Evolutionary conservation across 2,797 vertebrate genomes (phyloP).

Genomic region (Anguilla megastoma): DNA sequence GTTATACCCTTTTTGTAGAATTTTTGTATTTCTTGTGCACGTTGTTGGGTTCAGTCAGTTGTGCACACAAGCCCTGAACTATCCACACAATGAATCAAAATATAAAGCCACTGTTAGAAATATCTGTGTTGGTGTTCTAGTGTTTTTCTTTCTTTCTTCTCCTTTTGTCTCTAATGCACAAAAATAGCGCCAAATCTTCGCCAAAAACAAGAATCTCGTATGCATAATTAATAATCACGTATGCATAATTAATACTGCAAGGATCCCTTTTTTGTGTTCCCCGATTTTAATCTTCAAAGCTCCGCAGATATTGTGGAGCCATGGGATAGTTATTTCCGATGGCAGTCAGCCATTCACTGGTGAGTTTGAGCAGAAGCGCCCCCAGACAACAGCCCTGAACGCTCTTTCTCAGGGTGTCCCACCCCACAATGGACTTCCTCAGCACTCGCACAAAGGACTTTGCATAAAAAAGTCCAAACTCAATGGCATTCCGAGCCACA

Average conservation of each 20-base stretch:
- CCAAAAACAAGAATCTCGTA: constrained; percentile 48
- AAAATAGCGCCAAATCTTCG: constrained; percentile 34
- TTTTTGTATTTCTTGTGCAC: not conserved
- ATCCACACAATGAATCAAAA: not conserved
- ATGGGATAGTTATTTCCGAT: constrained; percentile 71
- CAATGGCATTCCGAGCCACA: constrained; percentile 76
- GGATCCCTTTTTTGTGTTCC: constrained; percentile 60
- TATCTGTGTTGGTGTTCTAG: not conserved
- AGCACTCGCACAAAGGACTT: constrained; percentile 71
- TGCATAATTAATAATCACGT: constrained; percentile 70
- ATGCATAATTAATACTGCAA: constrained; percentile 72
- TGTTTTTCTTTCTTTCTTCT: constrained; percentile 38
- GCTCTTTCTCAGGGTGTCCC: constrained; percentile 75
- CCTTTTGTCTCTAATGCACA: constrained; percentile 52
- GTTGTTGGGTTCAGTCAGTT: constrained; percentile 12
- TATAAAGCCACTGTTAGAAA: constrained; percentile 7
- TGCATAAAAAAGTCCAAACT: constrained; percentile 72
- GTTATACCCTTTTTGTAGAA: constrained; percentile 11
- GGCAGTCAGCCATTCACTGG: constrained; percentile 68
- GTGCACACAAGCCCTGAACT: not conserved
- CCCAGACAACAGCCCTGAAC: constrained; percentile 69
- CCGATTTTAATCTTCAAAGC: constrained; percentile 70
- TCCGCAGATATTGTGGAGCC: constrained; percentile 63
- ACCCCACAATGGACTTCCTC: constrained; percentile 75
- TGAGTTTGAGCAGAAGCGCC: constrained; percentile 62